Conservation (phyloP, 2,888 invertebrate species). For the Onthophagus sagittarius region DNA sequence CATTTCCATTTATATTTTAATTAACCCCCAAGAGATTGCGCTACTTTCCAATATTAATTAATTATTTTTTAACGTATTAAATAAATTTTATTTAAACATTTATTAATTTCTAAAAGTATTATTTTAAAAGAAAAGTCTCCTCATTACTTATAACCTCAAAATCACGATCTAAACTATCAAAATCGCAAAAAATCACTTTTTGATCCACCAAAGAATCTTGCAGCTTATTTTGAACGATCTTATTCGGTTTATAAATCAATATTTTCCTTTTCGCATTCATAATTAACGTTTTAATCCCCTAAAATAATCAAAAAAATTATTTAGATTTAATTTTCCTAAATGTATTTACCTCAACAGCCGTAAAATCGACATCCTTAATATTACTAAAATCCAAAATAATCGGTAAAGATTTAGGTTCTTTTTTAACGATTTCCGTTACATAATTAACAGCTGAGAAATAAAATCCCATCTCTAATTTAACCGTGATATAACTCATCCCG, state of each 20-base stretch:
- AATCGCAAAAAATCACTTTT: neutral
- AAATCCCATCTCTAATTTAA: conserved; percentile 63
- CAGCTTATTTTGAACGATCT: conserved; percentile 7
- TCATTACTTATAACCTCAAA: too few relatives aligned
- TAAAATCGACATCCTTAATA: conserved; percentile 26
- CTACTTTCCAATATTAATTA: too few relatives aligned
- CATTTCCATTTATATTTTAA: too few relatives aligned
- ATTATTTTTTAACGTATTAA: too few relatives aligned
- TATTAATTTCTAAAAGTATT: too few relatives aligned
- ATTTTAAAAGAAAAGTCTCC: too few relatives aligned
- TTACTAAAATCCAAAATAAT: conserved; percentile 26
- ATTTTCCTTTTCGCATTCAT: conserved; percentile 4
- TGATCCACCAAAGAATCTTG: neutral
- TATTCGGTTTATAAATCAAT: conserved; percentile 16
- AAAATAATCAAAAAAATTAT: neutral
- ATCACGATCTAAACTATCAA: neutral
- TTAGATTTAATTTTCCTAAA: neutral
- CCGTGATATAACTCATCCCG: conserved; percentile 54
- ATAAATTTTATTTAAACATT: too few relatives aligned
- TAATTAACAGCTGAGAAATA: conserved; percentile 69
- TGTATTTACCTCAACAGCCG: conserved; percentile 24
- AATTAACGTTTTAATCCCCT: conserved; percentile 16
- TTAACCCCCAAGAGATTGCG: too few relatives aligned
- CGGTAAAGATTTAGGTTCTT: conserved; percentile 13
- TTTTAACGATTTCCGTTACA: conserved; percentile 54